A percentile compares a stretch with the other conserved stretches of the same genome.
Evolutionary conservation across 2,888 invertebrate species (phyloP).

Genomic region (Bombylius discolor): DNA sequence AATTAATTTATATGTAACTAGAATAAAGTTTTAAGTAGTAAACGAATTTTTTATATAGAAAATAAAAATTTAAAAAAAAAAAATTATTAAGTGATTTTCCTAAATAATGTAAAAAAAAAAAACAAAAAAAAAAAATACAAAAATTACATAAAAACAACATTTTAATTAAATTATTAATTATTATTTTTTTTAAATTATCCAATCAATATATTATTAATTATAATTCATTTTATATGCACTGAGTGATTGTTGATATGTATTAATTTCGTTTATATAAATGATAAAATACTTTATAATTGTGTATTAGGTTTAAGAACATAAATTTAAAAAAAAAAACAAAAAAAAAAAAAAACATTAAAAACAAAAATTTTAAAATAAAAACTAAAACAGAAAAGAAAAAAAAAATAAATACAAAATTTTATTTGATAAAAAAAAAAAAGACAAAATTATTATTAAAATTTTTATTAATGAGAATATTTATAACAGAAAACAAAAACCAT

Average conservation of each 20-base stretch:
- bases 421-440: slow-evolving; percentile 4
- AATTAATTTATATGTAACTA: no score
- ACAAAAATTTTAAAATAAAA: slow-evolving; percentile 1
- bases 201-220: background rate
- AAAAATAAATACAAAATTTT: slow-evolving; percentile 1
- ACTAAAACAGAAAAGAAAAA: background rate
- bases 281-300: no score
- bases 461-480: slow-evolving; percentile 17
- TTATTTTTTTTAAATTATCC: no score
- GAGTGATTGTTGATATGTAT: background rate
- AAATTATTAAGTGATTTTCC: no score
- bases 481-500: slow-evolving; percentile 17
- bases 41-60: no score
- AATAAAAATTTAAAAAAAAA: no score
- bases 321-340: no score
- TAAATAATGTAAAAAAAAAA: background rate
- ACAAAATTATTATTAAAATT: slow-evolving; percentile 3
- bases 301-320: no score
- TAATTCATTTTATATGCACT: background rate
- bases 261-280: background rate
- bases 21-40: no score
- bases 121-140: background rate
- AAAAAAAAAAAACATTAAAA: background rate
- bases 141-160: background rate
- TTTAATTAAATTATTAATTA: no score